phyloP scores from a whole-genome alignment of 2,797 vertebrate genomes.

The Poeciliopsis presidionis region DNA sequence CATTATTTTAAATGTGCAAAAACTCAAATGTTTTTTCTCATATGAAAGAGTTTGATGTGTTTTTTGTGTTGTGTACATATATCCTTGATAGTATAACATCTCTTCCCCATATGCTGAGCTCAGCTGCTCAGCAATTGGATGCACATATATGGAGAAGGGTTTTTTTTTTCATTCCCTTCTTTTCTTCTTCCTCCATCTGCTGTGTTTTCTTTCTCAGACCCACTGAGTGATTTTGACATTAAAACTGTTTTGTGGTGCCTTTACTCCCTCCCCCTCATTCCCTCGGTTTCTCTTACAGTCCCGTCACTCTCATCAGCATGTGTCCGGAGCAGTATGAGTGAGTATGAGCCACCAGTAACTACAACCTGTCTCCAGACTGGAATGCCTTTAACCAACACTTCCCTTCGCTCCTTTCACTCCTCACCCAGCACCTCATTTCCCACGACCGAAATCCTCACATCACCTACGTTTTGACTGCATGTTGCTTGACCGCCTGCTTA shows the following conservation, averaged over 20 bases:
- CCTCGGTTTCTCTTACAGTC: conserved; percentile 84
- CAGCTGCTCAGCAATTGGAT: conserved; percentile 18
- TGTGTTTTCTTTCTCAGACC: conserved; percentile 47
- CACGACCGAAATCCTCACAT: conserved; percentile 18
- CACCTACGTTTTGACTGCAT: conserved; percentile 64
- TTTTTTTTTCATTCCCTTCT: not conserved
- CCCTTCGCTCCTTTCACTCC: conserved; percentile 23
- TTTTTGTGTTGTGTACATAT: not conserved
- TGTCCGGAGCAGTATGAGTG: conserved; percentile 99
- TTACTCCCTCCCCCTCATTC: conserved; percentile 58
- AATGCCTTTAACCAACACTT: conserved; percentile 58
- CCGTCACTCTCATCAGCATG: conserved; percentile 99
- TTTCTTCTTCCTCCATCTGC: conserved; percentile 42
- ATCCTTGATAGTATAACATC: conserved; percentile 14
- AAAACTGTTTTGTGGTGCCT: conserved; percentile 66
- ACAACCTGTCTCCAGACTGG: conserved; percentile 52
- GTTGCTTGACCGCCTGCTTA: conserved; percentile 59
- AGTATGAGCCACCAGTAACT: conserved; percentile 82
- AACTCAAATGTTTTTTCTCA: not conserved
- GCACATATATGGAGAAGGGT: not conserved
- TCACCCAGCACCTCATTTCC: conserved; percentile 12
- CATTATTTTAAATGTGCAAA: not conserved
- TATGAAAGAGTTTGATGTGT: conserved; percentile 5
- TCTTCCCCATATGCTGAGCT: conserved; percentile 8
- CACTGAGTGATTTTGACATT: conserved; percentile 55